Evolutionary conservation across 2,888 invertebrate genomes (phyloP), one percentile per base, ranked within the genome.

Genomic region (Chaitophorus viminalis): DNA sequence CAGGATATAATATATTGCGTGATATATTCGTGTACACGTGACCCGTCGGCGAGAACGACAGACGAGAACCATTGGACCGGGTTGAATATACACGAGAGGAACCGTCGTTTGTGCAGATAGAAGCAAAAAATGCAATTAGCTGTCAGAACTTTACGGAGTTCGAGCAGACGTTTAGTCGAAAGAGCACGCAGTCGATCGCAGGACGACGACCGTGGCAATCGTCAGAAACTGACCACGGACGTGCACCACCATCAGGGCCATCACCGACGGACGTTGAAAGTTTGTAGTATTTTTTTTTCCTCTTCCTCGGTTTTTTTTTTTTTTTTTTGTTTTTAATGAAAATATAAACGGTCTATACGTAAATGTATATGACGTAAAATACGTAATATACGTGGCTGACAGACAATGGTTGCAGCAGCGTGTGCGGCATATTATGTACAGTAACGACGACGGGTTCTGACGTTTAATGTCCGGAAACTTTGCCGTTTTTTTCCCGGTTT

Each of bases 381-480:
- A 70, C 29, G n/a, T 31, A 70, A 29, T 70, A 36, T 9, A 79
- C 39, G 39, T 14, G 46, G 46, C 18, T 9, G 60, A 9, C n/a
- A 21, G 31, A 54, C 31, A 31, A 25, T 25, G 2, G 39, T 8
- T 5, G 46, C 14, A 46, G 31, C 31, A 4, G 21, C 9, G n/a
- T 14, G 54, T 21, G 1, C 11, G n/a, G 39, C 29, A 78, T 31
- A 77, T 54, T 46, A 46, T 5, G 18, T 31, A 39, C 29, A 65
- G 39, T 81, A 29, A 68, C 68, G 68, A 39, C 68, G 21, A 81
- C 39, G 81, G 84, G 8, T 84, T 76, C 84, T 76, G 84, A 84
- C 84, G 84, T 76, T 84, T 84, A 84, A 84, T 29, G 84, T 84
- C 65, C 84, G 76, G 46, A 76, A 84, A 84, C 36, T 86, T 78